These are phyloP conservation scores for Azorinus chamasolen DNA, from an alignment of 2,888 invertebrate species.

Conservation along the genomic window DNA sequence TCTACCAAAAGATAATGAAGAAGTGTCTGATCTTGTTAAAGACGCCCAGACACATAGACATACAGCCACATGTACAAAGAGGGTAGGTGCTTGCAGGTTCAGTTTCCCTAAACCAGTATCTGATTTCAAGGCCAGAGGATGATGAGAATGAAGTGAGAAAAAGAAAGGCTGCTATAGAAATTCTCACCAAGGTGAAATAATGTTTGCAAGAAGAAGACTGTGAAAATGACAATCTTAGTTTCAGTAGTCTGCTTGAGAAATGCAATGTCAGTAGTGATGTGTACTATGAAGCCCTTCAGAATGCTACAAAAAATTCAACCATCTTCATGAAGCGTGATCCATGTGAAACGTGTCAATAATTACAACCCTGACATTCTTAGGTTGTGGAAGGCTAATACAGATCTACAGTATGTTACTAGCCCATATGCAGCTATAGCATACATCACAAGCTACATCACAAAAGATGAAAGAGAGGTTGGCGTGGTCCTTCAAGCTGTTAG, in stretches of 20 bases:
- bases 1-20: slow-evolving; percentile 25
- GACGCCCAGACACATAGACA: slow-evolving; percentile 35
- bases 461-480: slow-evolving; percentile 50
- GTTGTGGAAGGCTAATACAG: slow-evolving; percentile 12
- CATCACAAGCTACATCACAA: slow-evolving; percentile 69
- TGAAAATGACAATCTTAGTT: slow-evolving; percentile 24
- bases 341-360: slow-evolving; percentile 16
- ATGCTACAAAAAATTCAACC: slow-evolving; percentile 28
- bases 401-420: slow-evolving; percentile 72
- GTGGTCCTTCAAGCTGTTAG: slow-evolving; percentile 23
- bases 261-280: slow-evolving; percentile 11
- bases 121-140: slow-evolving; percentile 15
- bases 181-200: slow-evolving; percentile 27
- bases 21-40: slow-evolving; percentile 29
- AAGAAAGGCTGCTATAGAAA: slow-evolving; percentile 24
- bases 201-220: slow-evolving; percentile 28
- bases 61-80: slow-evolving; percentile 44
- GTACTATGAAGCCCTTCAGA: slow-evolving; percentile 29
- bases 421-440: slow-evolving; percentile 82
- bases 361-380: slow-evolving; percentile 10
- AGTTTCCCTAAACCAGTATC: slow-evolving; percentile 35
- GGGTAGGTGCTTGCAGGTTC: slow-evolving; percentile 34
- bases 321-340: slow-evolving; percentile 27
- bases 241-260: slow-evolving; percentile 14
- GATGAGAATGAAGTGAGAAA: slow-evolving; percentile 14